Base-by-base conservation (phyloP, 2,888 invertebrate species). In the Zygothrica quintamaculata region DNA sequence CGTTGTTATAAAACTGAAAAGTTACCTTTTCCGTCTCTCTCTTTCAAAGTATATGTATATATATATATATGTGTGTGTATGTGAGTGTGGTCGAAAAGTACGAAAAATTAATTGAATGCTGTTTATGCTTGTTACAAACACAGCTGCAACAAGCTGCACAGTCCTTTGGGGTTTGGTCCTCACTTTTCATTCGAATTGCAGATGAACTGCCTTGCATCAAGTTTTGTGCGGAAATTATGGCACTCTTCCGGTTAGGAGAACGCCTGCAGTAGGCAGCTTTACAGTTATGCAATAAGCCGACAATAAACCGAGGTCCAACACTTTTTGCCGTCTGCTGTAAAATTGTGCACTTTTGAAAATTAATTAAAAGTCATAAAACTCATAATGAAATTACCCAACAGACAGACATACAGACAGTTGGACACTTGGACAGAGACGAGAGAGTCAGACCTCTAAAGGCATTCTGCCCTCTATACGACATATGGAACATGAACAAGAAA, bases 291-390 rank as follows among this genome's bases (percentile, higher is more conserved):
- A 56, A 50, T 9, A 36, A 22, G 56, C 39, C 25, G 33, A 36
- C 70, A 58, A 43, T 6, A 6, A 8, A 46, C 29, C 26, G 31
- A 50, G 18, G 9, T 29, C 37, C 15, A 57, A 62, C 62, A 43
- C 33, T 6, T 26, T 22, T 5, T 48, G 43, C 37, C 48, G 48
- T n/a, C 52, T 53, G 44, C 60, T 84, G 80, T 73, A 74, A 80
- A 84, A 77, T 65, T 80, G 75, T 84, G 77, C 77, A 80, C 77
- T 80, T 84, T 82, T 73, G 59, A 70, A 75, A 84, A 80, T 84
- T 80, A 80, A 80, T 80, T 80, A 80, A 80, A 80, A 80, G 84
- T 80, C 84, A 74, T 84, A 80, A 84, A 80, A 80, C 77, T 84
- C 84, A 70, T 84, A 80, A 84, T 80, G 74, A 77, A 80, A 80